Base-by-base conservation (phyloP, 2,797 vertebrate species). In the Neopelma chrysocephalum region DNA sequence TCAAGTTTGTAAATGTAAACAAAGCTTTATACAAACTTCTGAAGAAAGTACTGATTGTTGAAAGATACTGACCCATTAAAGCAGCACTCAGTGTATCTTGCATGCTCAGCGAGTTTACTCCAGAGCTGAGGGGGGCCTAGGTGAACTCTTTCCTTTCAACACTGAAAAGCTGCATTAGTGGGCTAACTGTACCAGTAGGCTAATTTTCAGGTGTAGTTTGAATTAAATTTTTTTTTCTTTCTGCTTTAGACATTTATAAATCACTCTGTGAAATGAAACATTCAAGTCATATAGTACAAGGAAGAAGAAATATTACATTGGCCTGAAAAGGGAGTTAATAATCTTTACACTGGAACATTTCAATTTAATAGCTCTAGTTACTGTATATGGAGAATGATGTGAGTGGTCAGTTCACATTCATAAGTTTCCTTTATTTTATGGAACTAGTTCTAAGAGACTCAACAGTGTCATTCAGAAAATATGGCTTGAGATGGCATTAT, bases 1-100 rank as follows among this genome's bases (percentile, higher is more conserved):
- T 96, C 95, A 72, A 87, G 95, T 92, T 87, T 92, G 72, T 71
- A 93, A 75, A 78, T 83, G 82, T 96, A 93, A 95, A 91, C 92
- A 94, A 83, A 80, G 60, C 69, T 90, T 91, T 83, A 76, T 61
- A 93, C 72, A 45, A 69, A 86, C 68, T 89, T 92, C 27, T 89
- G 68, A 92, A 91, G 73, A 92, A 92, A 93, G 79, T 87, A 32
- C 32, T 48, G 89, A 42, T 94, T 94, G 53, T 78, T 81, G 53
- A 51, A 87, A 81, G 93, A 86, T 91, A 82, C 56, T 14, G 36
- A 60, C 72, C 43, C 75, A 36, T 91, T 86, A 76, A 92, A 81
- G 58, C 38, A 76, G 61, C 29, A 5, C n/a, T 22, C 12, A 1
- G 26, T 29, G 56, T 42, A 7, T 92, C 64, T 66, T 84, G 38